Conservation (phyloP, 2,797 vertebrate species). For the Oreonectes daqikongensis region DNA sequence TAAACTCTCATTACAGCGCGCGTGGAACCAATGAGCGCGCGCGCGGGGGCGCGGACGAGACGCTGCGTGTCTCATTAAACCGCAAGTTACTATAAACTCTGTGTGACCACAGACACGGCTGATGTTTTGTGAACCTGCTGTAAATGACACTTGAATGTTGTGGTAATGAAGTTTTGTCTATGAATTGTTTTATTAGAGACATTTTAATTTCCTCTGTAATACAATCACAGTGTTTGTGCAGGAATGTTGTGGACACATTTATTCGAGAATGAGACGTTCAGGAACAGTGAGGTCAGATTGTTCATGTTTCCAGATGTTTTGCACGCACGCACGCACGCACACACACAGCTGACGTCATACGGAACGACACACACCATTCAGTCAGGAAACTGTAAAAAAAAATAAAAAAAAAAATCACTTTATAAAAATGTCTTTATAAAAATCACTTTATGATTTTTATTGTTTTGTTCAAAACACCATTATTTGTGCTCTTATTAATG, state of each 20-base stretch:
- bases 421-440: no score
- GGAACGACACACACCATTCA: no score
- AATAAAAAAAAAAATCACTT: no score
- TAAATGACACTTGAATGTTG: not conserved
- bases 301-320: not conserved
- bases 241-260: not conserved
- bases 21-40: not conserved
- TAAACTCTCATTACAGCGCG: not conserved
- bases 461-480: no score
- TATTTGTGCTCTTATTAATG: no score
- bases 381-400: no score
- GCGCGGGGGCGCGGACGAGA: conserved; percentile 1
- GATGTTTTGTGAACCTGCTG: no score
- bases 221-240: not conserved
- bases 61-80: conserved; percentile 1
- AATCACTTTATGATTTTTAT: no score
- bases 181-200: not conserved
- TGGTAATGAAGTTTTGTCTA: not conserved
- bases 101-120: no score
- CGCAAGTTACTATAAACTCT: not conserved
- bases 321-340: not conserved
- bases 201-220: conserved; percentile 1
- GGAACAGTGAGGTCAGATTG: not conserved
- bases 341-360: not conserved
- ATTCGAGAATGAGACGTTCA: not conserved